phyloP scores from a whole-genome alignment of 2,113 vertebrate genomes.

The Brachyhypopomus gauderio region DNA sequence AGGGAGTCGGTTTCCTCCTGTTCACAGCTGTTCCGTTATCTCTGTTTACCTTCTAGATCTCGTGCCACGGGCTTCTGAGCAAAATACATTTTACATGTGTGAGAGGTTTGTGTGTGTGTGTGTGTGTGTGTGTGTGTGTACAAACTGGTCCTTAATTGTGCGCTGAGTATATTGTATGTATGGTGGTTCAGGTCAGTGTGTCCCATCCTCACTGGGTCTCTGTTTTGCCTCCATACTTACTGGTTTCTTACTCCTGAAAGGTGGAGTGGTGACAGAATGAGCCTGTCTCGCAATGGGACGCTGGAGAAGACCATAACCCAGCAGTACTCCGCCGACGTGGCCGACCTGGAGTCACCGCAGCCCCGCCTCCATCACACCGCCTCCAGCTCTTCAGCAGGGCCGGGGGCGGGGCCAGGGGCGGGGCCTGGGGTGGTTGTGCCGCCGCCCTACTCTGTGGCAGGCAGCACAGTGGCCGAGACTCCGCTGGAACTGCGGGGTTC shows the following conservation, averaged over 20 bases:
- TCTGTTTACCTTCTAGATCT: slow-evolving; percentile 62
- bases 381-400: slow-evolving; percentile 33
- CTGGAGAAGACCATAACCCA: slow-evolving; percentile 67
- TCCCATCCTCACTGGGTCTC: not conserved
- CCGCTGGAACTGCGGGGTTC: slow-evolving; percentile 79
- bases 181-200: no score
- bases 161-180: no score
- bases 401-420: slow-evolving; percentile 48
- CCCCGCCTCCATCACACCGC: slow-evolving; percentile 50
- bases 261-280: slow-evolving; percentile 63
- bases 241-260: not conserved
- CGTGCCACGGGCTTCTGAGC: slow-evolving; percentile 46
- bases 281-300: slow-evolving; percentile 71
- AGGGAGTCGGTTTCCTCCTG: slow-evolving; percentile 67
- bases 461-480: slow-evolving; percentile 51
- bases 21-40: slow-evolving; percentile 61
- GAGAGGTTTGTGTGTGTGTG: not conserved
- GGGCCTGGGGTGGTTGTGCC: slow-evolving; percentile 70
- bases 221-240: no score
- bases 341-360: slow-evolving; percentile 17
- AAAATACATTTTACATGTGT: slow-evolving; percentile 37
- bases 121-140: no score
- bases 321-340: slow-evolving; percentile 53
- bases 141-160: no score
- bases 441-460: slow-evolving; percentile 73